These are phyloP conservation scores for Nanorana parkeri DNA, from an alignment of 2,113 vertebrate species.

Conservation along the genomic window DNA sequence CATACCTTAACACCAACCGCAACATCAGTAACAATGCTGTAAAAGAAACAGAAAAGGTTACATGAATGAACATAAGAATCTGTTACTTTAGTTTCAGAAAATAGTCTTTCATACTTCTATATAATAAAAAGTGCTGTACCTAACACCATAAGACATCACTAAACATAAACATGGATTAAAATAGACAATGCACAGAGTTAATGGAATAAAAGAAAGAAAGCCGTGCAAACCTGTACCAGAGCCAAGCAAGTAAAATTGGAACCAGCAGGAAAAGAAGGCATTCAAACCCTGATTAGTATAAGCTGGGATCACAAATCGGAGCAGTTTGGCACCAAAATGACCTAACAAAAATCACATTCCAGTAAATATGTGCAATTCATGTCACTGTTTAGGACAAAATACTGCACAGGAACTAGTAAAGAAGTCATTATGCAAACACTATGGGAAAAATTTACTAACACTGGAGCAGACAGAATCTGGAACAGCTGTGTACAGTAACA, in stretches of 20 bases:
- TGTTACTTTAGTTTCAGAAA: too few species aligned
- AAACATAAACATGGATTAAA: not conserved
- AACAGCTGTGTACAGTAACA: too few species aligned
- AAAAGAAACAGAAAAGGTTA: slow-evolving; percentile 59
- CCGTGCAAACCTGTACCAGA: not conserved
- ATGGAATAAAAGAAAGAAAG: not conserved
- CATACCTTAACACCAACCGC: slow-evolving; percentile 97
- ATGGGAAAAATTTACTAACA: too few species aligned
- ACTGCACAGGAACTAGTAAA: not conserved
- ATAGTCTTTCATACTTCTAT: too few species aligned
- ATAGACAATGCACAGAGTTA: not conserved
- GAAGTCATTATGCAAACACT: not conserved
- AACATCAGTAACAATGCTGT: slow-evolving; percentile 92
- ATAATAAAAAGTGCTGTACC: not conserved
- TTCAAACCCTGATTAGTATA: not conserved
- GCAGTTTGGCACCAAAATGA: slow-evolving; percentile 1
- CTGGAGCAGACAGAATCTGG: too few species aligned
- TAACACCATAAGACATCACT: not conserved
- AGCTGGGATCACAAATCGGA: not conserved
- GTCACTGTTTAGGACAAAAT: not conserved
- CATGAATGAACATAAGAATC: too few species aligned
- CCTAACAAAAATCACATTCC: not conserved
- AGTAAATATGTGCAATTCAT: not conserved
- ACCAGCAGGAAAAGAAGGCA: not conserved
- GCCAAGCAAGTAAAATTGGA: not conserved